Evolutionary conservation across 2,113 vertebrate genomes (phyloP).

Genomic region (Salvelinus fontinalis): DNA sequence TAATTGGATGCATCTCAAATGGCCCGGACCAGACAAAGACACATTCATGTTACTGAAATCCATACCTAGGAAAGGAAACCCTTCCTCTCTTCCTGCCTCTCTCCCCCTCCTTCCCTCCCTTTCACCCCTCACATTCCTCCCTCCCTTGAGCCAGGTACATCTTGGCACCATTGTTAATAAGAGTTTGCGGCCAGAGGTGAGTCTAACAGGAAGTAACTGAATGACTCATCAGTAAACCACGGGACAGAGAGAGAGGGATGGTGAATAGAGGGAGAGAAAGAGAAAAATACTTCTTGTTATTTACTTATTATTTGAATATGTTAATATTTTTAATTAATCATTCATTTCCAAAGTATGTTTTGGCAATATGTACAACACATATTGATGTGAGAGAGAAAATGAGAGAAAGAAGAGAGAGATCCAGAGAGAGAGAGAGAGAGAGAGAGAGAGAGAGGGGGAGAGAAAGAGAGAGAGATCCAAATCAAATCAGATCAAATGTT

Average conservation of each 20-base stretch:
- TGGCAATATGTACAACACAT: too few relatives aligned
- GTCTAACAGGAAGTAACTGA: background rate
- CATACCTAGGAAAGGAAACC: background rate
- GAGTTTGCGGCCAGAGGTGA: conserved; percentile 1
- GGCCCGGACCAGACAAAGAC: background rate
- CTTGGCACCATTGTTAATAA: background rate
- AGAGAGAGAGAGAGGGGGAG: too few relatives aligned
- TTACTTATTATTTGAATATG: too few relatives aligned
- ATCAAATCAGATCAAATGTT: too few relatives aligned
- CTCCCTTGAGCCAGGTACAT: background rate
- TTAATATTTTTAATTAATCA: too few relatives aligned
- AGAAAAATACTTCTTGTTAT: background rate
- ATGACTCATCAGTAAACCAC: background rate
- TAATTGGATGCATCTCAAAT: conserved; percentile 31
- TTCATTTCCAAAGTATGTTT: too few relatives aligned
- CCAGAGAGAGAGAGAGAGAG: too few relatives aligned
- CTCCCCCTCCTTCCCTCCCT: background rate
- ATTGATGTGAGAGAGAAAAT: too few relatives aligned
- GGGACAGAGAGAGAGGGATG: conserved; percentile 7
- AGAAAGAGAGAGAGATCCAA: too few relatives aligned
- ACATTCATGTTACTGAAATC: background rate
- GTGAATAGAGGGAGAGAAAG: conserved; percentile 16
- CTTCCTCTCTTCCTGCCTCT: background rate
- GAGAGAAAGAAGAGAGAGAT: too few relatives aligned
- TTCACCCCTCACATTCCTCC: background rate